Percentiles rank a stretch among this genome's conserved stretches.
These are phyloP conservation scores for Salarias fasciatus DNA, from an alignment of 2,797 vertebrate genomes.

Conservation along the genomic window DNA sequence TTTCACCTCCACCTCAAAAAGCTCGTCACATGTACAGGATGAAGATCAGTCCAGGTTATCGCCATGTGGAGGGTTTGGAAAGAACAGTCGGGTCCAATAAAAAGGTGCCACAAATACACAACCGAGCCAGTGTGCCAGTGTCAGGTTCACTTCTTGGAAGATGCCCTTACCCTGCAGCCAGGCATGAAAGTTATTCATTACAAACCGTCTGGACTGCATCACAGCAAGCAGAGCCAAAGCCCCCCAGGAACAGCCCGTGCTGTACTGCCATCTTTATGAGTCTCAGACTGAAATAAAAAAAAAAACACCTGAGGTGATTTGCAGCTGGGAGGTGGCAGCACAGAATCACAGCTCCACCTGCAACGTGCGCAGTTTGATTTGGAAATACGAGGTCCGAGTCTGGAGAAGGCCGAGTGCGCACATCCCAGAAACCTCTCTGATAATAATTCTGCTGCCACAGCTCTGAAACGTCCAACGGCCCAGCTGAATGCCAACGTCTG, in stretches of 20 bases:
- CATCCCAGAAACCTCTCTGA: too few relatives aligned
- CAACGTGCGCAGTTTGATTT: too few relatives aligned
- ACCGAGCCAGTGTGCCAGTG: conserved; percentile 32
- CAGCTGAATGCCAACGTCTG: too few relatives aligned
- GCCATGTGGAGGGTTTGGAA: conserved; percentile 26
- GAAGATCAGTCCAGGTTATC: conserved; percentile 15
- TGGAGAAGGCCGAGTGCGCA: too few relatives aligned
- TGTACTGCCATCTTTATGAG: conserved; percentile 9
- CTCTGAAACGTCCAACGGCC: too few relatives aligned
- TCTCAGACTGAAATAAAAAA: conserved; percentile 8
- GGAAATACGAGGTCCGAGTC: too few relatives aligned
- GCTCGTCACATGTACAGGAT: background rate
- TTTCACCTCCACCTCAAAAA: conserved; percentile 14
- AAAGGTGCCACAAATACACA: conserved; percentile 17
- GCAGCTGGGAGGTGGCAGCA: too few relatives aligned
- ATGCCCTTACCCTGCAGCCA: conserved; percentile 6
- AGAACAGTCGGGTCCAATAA: conserved; percentile 27
- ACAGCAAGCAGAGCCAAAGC: conserved; percentile 25
- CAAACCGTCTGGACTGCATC: conserved; percentile 38
- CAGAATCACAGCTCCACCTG: too few relatives aligned
- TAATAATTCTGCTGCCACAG: too few relatives aligned
- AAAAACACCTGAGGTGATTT: background rate
- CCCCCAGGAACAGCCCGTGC: conserved; percentile 50
- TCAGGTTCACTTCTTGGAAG: conserved; percentile 69
- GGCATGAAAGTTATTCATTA: conserved; percentile 33